Conservation (phyloP, 2,113 vertebrate species). For the Forbesichthys agassizii region DNA sequence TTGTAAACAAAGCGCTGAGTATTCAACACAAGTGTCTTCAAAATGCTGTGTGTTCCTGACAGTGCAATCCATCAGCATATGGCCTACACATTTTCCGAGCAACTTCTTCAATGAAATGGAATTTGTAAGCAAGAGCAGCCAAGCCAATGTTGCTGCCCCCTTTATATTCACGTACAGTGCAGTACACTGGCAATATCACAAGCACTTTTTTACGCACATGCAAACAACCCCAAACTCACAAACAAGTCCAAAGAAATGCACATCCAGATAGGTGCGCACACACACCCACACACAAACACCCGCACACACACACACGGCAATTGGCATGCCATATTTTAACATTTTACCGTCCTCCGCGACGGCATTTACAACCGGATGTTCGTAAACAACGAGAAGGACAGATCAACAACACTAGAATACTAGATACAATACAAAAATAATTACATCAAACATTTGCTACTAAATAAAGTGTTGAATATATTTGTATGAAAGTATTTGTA, state of each 20-base stretch:
- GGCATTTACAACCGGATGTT: no score
- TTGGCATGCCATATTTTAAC: no score
- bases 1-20: constrained; percentile 17
- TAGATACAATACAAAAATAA: no score
- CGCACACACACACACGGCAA: constrained; percentile 5
- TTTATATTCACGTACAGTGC: neutral
- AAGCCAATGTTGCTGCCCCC: neutral
- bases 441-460: no score
- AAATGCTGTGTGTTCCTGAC: constrained; percentile 13
- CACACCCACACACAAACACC: neutral
- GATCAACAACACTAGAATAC: no score
- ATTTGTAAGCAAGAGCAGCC: neutral
- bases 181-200: neutral
- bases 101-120: constrained; percentile 13
- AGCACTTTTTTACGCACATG: neutral
- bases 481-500: no score
- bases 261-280: neutral
- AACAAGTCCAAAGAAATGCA: neutral
- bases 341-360: no score
- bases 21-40: constrained; percentile 12
- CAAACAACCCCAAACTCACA: no score
- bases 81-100: constrained; percentile 6
- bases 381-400: no score
- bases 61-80: constrained; percentile 31
- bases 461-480: no score